phyloP scores from a whole-genome alignment of 2,888 invertebrate genomes.

The Ormyrus rosae region DNA sequence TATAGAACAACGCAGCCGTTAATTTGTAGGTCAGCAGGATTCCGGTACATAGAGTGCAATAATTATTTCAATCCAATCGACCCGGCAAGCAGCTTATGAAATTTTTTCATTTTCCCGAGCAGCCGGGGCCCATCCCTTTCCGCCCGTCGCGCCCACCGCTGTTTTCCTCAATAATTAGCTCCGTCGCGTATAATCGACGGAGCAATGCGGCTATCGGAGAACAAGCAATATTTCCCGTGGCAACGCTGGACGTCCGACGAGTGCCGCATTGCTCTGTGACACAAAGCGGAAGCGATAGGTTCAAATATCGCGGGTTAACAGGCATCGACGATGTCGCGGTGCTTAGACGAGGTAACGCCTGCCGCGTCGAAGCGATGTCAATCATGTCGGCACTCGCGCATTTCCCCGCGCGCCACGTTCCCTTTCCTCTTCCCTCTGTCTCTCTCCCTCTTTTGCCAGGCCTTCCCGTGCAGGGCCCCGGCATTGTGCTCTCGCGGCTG shows the following conservation, averaged over 20 bases:
- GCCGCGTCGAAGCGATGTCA: conserved; percentile 24
- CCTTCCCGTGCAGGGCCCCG: too few relatives aligned
- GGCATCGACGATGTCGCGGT: not conserved
- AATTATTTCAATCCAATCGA: conserved; percentile 1
- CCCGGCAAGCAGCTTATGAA: conserved; percentile 9
- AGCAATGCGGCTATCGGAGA: not conserved
- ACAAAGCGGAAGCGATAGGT: conserved; percentile 34
- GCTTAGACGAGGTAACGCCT: not conserved
- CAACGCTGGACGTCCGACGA: not conserved
- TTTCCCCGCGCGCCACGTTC: not conserved
- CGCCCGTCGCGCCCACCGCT: not conserved
- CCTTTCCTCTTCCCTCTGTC: too few relatives aligned
- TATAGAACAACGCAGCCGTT: not conserved
- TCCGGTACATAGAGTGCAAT: not conserved
- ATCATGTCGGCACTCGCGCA: conserved; percentile 11
- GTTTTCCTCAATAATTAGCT: conserved; percentile 34
- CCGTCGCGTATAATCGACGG: not conserved
- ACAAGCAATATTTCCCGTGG: conserved; percentile 2
- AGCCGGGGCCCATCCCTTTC: too few relatives aligned
- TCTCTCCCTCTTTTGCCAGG: too few relatives aligned
- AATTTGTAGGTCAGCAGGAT: not conserved
- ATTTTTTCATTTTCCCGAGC: not conserved
- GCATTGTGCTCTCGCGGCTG: too few relatives aligned
- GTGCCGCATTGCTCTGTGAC: not conserved
- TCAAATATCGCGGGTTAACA: conserved; percentile 10